phyloP scores from a whole-genome alignment of 1,140 invertebrate genomes.

The Drosophila micromelanica region DNA sequence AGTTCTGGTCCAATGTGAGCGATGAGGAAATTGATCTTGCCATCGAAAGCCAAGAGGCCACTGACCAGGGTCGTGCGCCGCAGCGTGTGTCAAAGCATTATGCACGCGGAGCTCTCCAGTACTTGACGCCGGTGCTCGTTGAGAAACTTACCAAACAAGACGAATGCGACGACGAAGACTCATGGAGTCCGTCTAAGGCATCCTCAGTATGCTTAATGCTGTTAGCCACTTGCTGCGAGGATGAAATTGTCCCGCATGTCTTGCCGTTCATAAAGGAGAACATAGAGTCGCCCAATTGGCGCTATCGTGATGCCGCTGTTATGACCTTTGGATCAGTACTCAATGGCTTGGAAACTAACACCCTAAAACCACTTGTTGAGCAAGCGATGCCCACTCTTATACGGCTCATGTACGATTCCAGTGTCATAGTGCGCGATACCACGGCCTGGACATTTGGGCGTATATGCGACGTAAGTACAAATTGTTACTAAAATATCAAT shows the following conservation, averaged over 20 bases:
- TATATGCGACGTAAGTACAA: conserved; percentile 91
- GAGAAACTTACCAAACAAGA: conserved; percentile 98
- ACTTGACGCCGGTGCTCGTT: conserved; percentile 96
- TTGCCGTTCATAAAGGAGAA: conserved; percentile 98
- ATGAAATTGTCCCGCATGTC: conserved; percentile 97
- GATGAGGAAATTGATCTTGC: conserved; percentile 99
- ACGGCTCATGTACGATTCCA: conserved; percentile 95
- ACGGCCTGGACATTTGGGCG: conserved; percentile 99
- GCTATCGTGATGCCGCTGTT: conserved; percentile 97
- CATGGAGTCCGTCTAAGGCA: conserved; percentile 99
- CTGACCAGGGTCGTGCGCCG: conserved; percentile 95
- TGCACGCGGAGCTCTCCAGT: conserved; percentile 98
- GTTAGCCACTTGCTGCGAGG: conserved; percentile 97
- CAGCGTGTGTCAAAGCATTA: conserved; percentile 95
- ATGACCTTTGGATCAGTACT: conserved; percentile 99
- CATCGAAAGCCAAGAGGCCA: conserved; percentile 97
- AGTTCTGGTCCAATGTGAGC: conserved; percentile 99
- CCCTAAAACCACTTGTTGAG: conserved; percentile 96
- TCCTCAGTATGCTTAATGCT: conserved; percentile 99
- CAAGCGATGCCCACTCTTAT: conserved; percentile 98
- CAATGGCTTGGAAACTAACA: conserved; percentile 94
- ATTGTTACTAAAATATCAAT: not conserved
- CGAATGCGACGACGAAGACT: conserved; percentile 97
- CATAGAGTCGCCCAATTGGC: conserved; percentile 97
- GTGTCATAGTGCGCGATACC: conserved; percentile 97